Base-by-base conservation (phyloP, 2,888 invertebrate species). In the Lamellibrachia satsuma region DNA sequence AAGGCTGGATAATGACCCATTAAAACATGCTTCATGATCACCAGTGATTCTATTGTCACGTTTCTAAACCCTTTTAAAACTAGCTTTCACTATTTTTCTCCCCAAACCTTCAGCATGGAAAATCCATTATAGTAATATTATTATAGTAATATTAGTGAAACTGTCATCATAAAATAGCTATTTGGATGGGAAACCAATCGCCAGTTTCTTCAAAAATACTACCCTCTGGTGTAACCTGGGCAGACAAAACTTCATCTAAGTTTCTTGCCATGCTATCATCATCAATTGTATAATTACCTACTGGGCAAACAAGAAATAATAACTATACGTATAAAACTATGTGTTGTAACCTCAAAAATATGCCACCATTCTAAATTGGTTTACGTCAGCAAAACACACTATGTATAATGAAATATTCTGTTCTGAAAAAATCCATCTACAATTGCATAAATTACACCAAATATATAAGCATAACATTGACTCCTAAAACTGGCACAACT, bases 361-460 rank as follows among this genome's bases (percentile, higher is more conserved):
- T 75, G 75, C 75, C 15, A 75, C 75, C 75, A 3, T n/a, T 75
- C 75, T 75, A 75, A 4, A 15, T 3, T 15, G 75, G 22, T 75
- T 6, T 75, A 22, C 22, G 75, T n/a, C 15, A 75, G 22, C 75
- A 22, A 75, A 15, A 75, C 22, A 75, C 22, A n/a, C 75, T 22
- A 15, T 75, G 75, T 22, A 75, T 75, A 75, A 75, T 75, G 75
- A 75, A 75, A 75, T 75, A 75, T 75, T 75, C 75, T 75, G 75
- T n/a, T n/a, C 75, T 75, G n/a, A 75, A 75, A 75, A 57, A 75
- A 75, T 75, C 6, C 2, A 75, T 75, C 75, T 75, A 75, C 75
- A 75, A 22, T 75, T 75, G 75, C 75, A 75, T 75, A 75, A 75
- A 75, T 75, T 75, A 75, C 15, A 75, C n/a, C 22, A 75, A 6